These are phyloP conservation scores for Plagodis dolabraria DNA, from an alignment of 2,888 invertebrate species.

Conservation along the genomic window DNA sequence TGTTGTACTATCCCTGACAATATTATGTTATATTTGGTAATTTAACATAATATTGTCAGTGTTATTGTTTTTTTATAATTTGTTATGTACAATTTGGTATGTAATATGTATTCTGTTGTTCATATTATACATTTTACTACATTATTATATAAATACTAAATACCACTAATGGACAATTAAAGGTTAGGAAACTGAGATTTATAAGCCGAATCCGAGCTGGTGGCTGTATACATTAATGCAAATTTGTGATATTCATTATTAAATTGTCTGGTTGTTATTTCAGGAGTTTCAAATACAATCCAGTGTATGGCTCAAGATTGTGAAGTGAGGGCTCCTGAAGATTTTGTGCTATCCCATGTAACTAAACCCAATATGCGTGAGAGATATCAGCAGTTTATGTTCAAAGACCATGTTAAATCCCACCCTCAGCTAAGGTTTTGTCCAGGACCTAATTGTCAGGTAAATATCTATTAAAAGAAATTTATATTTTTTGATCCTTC, in stretches of 20 bases:
- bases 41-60: too few species aligned
- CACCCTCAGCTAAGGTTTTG: constrained; percentile 96
- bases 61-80: too few species aligned
- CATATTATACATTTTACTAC: too few species aligned
- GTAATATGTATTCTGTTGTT: too few species aligned
- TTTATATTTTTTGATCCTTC: too few species aligned
- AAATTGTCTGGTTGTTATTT: constrained; percentile 21
- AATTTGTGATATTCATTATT: background rate
- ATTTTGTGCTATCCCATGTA: constrained; percentile 95
- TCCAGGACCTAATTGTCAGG: constrained; percentile 97
- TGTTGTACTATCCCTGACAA: too few species aligned
- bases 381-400: constrained; percentile 97
- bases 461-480: constrained; percentile 50
- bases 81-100: too few species aligned
- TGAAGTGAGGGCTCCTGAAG: constrained; percentile 97
- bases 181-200: too few species aligned
- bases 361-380: constrained; percentile 93
- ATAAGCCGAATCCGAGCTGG: too few species aligned
- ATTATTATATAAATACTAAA: too few species aligned
- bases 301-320: constrained; percentile 99
- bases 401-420: constrained; percentile 97
- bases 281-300: constrained; percentile 92
- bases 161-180: too few species aligned
- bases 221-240: background rate
- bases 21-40: too few species aligned